Evolutionary conservation across 1,140 invertebrate species (phyloP), one percentile per base, ranked within the genome.

Genomic region (Sycobia sp.): DNA sequence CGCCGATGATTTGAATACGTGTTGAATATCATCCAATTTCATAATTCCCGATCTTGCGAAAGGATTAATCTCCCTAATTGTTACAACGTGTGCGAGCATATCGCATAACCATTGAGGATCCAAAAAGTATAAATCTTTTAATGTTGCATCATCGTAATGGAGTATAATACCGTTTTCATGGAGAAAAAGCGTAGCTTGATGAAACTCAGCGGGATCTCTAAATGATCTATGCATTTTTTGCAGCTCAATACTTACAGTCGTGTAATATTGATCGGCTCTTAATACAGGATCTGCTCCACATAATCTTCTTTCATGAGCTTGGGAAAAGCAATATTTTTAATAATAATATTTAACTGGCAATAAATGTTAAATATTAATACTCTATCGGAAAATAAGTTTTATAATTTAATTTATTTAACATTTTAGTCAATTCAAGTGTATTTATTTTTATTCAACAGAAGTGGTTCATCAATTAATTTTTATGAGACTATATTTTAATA

Each of bases 91-190:
- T 0, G 96, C 95, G 13, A 99, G 78, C 87, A 98, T 94, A 78
- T 99, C 96, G 82, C 96, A 99, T 4, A 99, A 85, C 97, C 97
- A 99, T 75, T 99, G 97, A 0, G 97, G 96, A 81, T 98, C 94
- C 14, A 99, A 81, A 77, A 98, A 98, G 75, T 94, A 95, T 23
- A 97, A 84, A 83, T 99, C 96, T 73, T 95, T 93, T 0, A 99
- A 82, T 0, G 94, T 94, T 1, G 94, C 92, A 80, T 99, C 97
- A 73, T 99, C 96, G 76, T 98, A 99, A 81, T 99, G 96, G 0
- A 99, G 84, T n/a, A 99, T 83, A 22, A 99, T 81, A 86, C 95
- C 97, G 82, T 98, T 99, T 73, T 99, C 97, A 80, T 99, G 97
- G 2, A 99, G 86, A 82, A 99, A 99, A 62, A 94, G 86, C 0